Evolutionary conservation across 1,140 invertebrate genomes (phyloP).

Genomic region (Hirudo medicinalis): DNA sequence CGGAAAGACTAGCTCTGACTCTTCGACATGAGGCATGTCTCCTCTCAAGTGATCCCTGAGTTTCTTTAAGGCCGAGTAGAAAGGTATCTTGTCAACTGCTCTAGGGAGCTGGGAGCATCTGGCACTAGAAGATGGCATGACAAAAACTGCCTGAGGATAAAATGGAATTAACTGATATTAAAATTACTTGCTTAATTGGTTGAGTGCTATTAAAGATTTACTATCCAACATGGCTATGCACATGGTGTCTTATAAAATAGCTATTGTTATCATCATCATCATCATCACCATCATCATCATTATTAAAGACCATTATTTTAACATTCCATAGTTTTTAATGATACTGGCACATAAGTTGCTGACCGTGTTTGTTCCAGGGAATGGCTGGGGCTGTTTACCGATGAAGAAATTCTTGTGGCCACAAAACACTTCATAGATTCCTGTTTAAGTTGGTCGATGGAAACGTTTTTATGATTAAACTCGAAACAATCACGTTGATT

Average conservation of each 20-base stretch:
- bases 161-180: conserved; percentile 29
- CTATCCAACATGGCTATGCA: no score
- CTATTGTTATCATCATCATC: no score
- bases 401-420: conserved; percentile 94
- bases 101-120: conserved; percentile 84
- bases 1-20: conserved; percentile 77
- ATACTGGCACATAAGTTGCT: conserved; percentile 37
- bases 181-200: background rate
- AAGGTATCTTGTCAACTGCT: conserved; percentile 89
- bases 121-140: conserved; percentile 93
- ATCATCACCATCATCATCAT: no score
- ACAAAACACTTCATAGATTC: conserved; percentile 88
- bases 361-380: conserved; percentile 85
- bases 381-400: conserved; percentile 78
- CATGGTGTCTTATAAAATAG: no score
- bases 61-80: conserved; percentile 84
- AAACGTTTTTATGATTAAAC: background rate
- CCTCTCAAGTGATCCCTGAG: conserved; percentile 88
- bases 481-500: no score
- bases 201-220: no score
- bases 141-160: conserved; percentile 74
- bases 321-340: no score
- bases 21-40: conserved; percentile 67
- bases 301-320: no score
- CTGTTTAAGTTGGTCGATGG: conserved; percentile 27